Evolutionary conservation across 2,888 invertebrate genomes (phyloP), one percentile per base, ranked within the genome.

Genomic region (Seladonia tumulorum): DNA sequence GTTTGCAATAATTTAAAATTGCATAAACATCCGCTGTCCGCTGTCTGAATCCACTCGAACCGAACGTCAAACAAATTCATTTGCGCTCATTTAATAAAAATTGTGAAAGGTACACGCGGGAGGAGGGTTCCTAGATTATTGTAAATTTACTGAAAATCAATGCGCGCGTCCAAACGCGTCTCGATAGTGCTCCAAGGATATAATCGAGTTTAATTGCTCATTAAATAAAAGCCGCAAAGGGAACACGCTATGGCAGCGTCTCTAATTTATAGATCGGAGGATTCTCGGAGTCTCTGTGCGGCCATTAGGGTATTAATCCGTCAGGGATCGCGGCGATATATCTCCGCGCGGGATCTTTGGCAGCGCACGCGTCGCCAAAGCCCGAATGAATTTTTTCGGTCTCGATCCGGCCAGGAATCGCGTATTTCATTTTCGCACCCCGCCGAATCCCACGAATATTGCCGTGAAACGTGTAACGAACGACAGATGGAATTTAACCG

Each of bases 401-500:
- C 76, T 47, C 25, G 53, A 70, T 77, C 76, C 39, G 16, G 35
- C 76, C n/a, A 10, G 35, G 10, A 47, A 35, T 68, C 66, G 68
- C 68, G 76, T 77, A 77, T 77, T 77, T 77, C 76, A 77, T 77
- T 77, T 77, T 70, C 76, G 25, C 35, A 66, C 35, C 10, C 45
- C 29, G 7, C 22, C 66, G 49, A 0, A 4, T 76, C 22, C n/a
- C 47, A 22, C 53, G 63, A 77, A 77, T 77, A 77, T 35, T 49
- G 76, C 68, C 42, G 53, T 12, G 68, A 53, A 77, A 70, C 68
- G 76, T 53, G 76, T 77, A 81, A 81, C 68, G 47, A 81, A 76
- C 76, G 68, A 47, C 29, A 81, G 47, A 70, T 60, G 81, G 68
- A 63, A 84, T 82, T 74, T 53, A 84, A 22, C 60, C 68, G 10